A percentile compares a stretch with the other conserved stretches of the same genome.
phyloP scores from a whole-genome alignment of 2,113 vertebrate species.

The Platichthys flesus region DNA sequence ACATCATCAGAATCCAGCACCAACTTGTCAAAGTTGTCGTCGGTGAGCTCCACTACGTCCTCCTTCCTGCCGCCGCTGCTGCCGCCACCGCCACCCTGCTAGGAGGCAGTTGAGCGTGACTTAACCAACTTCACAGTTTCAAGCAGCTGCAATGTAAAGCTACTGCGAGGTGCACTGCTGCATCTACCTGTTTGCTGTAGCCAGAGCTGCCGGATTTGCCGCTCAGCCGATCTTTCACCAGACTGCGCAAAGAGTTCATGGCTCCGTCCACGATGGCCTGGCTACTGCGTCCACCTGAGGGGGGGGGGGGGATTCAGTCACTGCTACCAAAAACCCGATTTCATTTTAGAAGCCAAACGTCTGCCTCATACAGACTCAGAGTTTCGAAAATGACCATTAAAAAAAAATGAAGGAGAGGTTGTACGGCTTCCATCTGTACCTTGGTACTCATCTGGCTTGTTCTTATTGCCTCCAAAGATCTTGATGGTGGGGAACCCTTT shows the following conservation, averaged over 20 bases:
- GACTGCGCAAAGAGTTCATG: constrained; percentile 84
- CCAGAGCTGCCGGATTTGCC: constrained; percentile 87
- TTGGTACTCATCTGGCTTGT: constrained; percentile 95
- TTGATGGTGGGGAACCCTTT: constrained; percentile 97
- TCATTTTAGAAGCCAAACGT: too few relatives aligned
- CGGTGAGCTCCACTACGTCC: constrained; percentile 92
- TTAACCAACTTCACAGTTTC: neutral
- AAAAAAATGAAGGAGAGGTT: neutral
- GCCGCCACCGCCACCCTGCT: constrained; percentile 73
- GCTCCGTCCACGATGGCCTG: constrained; percentile 94
- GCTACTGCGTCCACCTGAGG: constrained; percentile 89
- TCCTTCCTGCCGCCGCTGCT: constrained; percentile 84
- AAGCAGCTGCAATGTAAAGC: neutral
- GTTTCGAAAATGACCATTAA: neutral
- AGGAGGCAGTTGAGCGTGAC: neutral
- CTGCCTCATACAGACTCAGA: neutral
- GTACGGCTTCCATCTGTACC: constrained; percentile 74
- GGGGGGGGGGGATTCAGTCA: neutral
- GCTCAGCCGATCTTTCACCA: constrained; percentile 91
- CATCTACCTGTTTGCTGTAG: constrained; percentile 87
- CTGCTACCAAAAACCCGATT: neutral
- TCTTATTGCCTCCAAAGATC: constrained; percentile 95
- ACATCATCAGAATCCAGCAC: constrained; percentile 87
- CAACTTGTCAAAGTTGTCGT: constrained; percentile 91
- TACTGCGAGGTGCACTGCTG: rapidly evolving